Conservation (phyloP, 2,797 vertebrate species). For the Poeciliopsis turneri region DNA sequence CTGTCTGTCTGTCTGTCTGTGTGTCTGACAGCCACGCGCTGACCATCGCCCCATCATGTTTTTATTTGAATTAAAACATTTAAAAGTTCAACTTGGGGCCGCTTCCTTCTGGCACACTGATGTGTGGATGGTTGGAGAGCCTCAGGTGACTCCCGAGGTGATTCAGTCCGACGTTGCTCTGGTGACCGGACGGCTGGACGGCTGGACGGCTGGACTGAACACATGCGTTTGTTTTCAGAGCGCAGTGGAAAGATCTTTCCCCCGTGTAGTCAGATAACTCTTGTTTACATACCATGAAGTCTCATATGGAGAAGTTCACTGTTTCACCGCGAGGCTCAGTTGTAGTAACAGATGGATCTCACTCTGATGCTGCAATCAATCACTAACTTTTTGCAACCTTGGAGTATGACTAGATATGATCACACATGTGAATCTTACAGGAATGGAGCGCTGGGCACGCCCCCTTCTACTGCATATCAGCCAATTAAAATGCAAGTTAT, state of each 20-base stretch:
- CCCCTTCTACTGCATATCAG: no score
- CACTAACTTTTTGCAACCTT: no score
- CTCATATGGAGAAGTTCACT: not conserved
- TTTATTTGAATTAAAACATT: not conserved
- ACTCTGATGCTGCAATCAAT: no score
- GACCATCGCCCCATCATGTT: not conserved
- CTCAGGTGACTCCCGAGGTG: conserved; percentile 62
- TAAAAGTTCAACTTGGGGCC: not conserved
- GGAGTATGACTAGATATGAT: no score
- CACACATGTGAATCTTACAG: no score
- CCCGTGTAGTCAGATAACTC: not conserved
- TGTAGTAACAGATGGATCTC: not conserved
- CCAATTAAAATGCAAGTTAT: no score
- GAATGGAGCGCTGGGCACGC: no score
- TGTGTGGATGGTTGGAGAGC: conserved; percentile 26
- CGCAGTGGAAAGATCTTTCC: not conserved
- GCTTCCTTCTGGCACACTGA: conserved; percentile 5
- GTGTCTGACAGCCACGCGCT: not conserved
- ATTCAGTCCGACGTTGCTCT: not conserved
- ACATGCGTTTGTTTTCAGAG: not conserved
- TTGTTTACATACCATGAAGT: not conserved
- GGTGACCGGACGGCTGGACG: not conserved
- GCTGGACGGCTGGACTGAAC: not conserved
- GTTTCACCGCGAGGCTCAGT: not conserved
- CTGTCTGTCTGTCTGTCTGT: not conserved